Percentiles rank a stretch among this genome's conserved stretches.
Conservation (phyloP, 1,140 invertebrate species). For the Heliconius hermathena region DNA sequence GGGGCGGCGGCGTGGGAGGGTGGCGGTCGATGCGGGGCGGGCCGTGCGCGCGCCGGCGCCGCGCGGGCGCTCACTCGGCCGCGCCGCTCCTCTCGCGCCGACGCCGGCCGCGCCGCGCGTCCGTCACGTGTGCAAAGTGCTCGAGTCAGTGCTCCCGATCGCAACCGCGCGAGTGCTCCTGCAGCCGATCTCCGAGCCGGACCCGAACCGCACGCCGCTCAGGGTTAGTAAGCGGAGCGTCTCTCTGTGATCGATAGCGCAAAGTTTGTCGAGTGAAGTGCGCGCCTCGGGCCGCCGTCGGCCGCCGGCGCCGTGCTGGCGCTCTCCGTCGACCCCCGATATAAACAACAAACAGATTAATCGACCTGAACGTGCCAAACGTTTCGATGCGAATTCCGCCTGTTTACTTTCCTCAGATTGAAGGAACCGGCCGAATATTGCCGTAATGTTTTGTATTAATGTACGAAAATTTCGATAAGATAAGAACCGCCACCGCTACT, state of each 20-base stretch:
- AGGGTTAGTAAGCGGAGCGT: conserved; percentile 70
- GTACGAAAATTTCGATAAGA: conserved; percentile 72
- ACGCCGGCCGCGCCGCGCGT: conserved; percentile 74
- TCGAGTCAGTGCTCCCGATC: conserved; percentile 79
- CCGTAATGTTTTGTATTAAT: conserved; percentile 69
- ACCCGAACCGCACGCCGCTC: conserved; percentile 73
- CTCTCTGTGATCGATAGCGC: conserved; percentile 65
- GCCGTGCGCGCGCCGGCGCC: conserved; percentile 73
- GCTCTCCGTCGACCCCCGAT: conserved; percentile 70
- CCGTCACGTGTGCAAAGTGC: conserved; percentile 77
- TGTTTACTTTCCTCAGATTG: conserved; percentile 53
- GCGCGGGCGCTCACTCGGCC: conserved; percentile 62
- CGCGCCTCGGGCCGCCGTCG: conserved; percentile 71
- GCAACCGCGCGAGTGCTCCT: conserved; percentile 75
- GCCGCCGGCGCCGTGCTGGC: conserved; percentile 74
- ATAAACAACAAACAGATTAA: conserved; percentile 81
- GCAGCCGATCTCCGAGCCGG: conserved; percentile 72
- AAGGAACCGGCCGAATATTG: conserved; percentile 52
- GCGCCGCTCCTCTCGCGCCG: conserved; percentile 69
- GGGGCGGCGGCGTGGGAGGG: conserved; percentile 62
- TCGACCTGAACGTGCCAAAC: conserved; percentile 70
- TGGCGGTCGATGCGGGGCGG: conserved; percentile 61
- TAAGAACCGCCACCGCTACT: conserved; percentile 59
- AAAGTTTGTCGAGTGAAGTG: conserved; percentile 77
- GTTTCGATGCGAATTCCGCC: conserved; percentile 58